These are phyloP conservation scores for Coenonympha glycerion DNA, from an alignment of 2,888 invertebrate species.

Conservation along the genomic window DNA sequence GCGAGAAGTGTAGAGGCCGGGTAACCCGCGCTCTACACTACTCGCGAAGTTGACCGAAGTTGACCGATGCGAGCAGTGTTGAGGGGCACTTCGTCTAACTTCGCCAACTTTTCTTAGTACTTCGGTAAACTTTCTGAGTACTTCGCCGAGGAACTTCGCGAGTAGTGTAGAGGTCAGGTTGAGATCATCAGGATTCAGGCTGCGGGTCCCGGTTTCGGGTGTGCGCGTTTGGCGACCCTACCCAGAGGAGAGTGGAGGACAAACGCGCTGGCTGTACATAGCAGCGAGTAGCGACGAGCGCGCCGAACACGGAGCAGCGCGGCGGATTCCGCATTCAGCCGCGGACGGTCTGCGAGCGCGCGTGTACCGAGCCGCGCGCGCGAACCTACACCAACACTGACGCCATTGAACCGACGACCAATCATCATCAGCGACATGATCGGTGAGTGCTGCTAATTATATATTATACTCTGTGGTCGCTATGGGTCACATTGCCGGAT, in stretches of 20 bases:
- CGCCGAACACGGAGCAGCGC: slow-evolving; percentile 17
- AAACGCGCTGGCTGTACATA: slow-evolving; percentile 24
- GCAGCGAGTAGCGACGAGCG: slow-evolving; percentile 23
- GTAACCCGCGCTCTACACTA: too few species aligned
- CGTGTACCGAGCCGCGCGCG: slow-evolving; percentile 41
- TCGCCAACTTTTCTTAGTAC: too few species aligned
- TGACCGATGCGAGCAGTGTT: too few species aligned
- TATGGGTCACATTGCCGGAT: neutral
- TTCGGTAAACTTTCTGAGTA: too few species aligned
- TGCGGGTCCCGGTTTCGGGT: neutral
- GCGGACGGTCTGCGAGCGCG: slow-evolving; percentile 56
- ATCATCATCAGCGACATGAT: slow-evolving; percentile 63
- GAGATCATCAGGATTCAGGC: too few species aligned
- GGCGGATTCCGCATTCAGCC: slow-evolving; percentile 60
- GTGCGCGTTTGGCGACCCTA: slow-evolving; percentile 17
- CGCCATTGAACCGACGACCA: slow-evolving; percentile 57
- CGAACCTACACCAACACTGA: slow-evolving; percentile 74
- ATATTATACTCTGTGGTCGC: neutral
- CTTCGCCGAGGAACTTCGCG: too few species aligned
- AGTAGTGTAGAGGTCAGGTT: too few species aligned
- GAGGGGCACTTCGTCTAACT: too few species aligned
- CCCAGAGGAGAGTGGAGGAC: slow-evolving; percentile 36
- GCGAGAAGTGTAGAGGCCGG: too few species aligned
- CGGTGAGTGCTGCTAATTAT: slow-evolving; percentile 45
- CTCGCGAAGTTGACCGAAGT: too few species aligned